These are phyloP conservation scores for Drosophila baimaii DNA, from an alignment of 1,140 invertebrate genomes.

Conservation along the genomic window DNA sequence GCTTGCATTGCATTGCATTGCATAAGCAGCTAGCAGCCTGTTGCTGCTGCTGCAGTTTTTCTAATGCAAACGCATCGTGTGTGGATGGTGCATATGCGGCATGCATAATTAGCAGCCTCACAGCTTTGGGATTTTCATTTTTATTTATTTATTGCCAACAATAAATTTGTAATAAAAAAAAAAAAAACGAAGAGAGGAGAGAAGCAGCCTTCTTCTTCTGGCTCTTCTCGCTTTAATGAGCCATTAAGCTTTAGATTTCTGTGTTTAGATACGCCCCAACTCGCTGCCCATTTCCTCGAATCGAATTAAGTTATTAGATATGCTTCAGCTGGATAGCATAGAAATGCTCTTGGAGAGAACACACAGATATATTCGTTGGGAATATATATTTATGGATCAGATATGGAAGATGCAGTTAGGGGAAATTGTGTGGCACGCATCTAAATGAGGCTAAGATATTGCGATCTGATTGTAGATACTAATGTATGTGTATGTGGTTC, in stretches of 20 bases:
- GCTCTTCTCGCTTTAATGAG: slow-evolving; percentile 65
- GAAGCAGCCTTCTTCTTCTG: slow-evolving; percentile 1
- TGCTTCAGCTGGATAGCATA: slow-evolving; percentile 60
- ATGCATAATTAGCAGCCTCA: slow-evolving; percentile 76
- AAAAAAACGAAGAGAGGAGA: neutral
- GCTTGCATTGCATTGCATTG: slow-evolving; percentile 54
- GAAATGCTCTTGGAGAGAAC: slow-evolving; percentile 43
- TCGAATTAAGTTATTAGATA: slow-evolving; percentile 81
- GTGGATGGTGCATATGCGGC: slow-evolving; percentile 64
- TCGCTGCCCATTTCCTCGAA: slow-evolving; percentile 68
- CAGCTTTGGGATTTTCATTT: slow-evolving; percentile 69
- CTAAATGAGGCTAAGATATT: slow-evolving; percentile 18
- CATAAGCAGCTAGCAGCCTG: slow-evolving; percentile 75
- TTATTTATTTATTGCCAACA: slow-evolving; percentile 73
- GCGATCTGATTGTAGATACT: slow-evolving; percentile 12
- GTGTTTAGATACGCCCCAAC: slow-evolving; percentile 73
- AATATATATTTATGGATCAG: slow-evolving; percentile 31
- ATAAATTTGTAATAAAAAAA: slow-evolving; percentile 78
- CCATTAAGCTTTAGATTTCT: slow-evolving; percentile 82
- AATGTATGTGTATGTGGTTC: neutral
- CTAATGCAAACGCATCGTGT: slow-evolving; percentile 56
- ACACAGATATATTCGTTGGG: slow-evolving; percentile 17
- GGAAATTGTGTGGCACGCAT: slow-evolving; percentile 17
- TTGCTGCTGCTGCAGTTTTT: slow-evolving; percentile 66
- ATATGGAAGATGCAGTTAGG: slow-evolving; percentile 29